Evolutionary conservation across 2,888 invertebrate species (phyloP).

Genomic region (Leptura quadrifasciata): DNA sequence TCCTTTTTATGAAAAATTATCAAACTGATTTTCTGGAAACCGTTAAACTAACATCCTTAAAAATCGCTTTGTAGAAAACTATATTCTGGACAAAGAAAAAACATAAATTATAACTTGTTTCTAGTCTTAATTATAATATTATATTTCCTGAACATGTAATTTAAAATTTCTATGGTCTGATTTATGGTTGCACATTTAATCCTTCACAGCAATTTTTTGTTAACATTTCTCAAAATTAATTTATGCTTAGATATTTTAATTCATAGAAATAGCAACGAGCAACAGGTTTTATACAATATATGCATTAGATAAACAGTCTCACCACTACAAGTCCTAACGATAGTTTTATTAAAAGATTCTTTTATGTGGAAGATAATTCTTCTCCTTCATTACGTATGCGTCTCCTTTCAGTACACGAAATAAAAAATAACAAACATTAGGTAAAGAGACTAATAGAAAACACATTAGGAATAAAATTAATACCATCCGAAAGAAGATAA

Average conservation of each 20-base stretch:
- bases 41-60: not conserved
- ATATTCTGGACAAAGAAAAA: not conserved
- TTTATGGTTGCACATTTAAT: constrained; percentile 32
- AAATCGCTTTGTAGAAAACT: not conserved
- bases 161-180: constrained; percentile 31
- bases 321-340: constrained; percentile 26
- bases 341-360: constrained; percentile 31
- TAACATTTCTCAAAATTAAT: constrained; percentile 28
- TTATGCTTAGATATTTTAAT: constrained; percentile 28
- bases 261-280: not conserved
- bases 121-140: constrained; percentile 32
- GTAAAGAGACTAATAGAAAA: constrained; percentile 30
- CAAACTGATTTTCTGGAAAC: not conserved
- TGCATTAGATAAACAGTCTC: constrained; percentile 23
- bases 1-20: not conserved
- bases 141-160: constrained; percentile 29
- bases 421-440: constrained; percentile 22
- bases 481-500: constrained; percentile 17
- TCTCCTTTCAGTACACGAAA: not conserved
- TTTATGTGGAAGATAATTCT: constrained; percentile 22
- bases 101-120: constrained; percentile 3
- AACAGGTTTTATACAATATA: constrained; percentile 26
- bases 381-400: constrained; percentile 25
- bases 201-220: constrained; percentile 14
- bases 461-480: constrained; percentile 32